phyloP scores from a whole-genome alignment of 2,113 vertebrate species.

The Benthochromis sp. region DNA sequence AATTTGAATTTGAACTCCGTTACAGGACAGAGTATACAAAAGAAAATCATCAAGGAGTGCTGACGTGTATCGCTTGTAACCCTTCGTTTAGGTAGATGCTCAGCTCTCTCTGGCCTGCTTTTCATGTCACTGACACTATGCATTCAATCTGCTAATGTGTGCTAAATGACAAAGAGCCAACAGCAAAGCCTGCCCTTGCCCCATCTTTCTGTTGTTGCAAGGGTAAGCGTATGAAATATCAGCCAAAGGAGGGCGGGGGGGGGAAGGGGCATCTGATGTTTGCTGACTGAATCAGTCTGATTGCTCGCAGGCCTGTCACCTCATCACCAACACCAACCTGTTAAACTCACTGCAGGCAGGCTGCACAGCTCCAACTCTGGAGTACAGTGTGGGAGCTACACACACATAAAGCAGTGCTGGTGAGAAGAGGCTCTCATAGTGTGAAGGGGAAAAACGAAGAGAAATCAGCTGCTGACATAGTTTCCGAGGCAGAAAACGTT shows the following conservation, averaged over 20 bases:
- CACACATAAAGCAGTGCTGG: background rate
- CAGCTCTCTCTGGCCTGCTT: background rate
- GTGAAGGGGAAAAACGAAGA: background rate
- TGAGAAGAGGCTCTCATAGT: background rate
- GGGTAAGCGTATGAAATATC: background rate
- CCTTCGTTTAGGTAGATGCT: background rate
- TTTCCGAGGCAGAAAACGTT: slow-evolving; percentile 30
- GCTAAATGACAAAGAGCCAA: slow-evolving; percentile 42
- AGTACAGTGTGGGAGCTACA: background rate
- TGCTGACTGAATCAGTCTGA: slow-evolving; percentile 25
- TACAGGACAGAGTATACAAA: background rate
- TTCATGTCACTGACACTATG: background rate
- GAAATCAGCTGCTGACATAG: slow-evolving; percentile 29
- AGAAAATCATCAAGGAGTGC: background rate
- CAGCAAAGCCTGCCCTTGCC: slow-evolving; percentile 23
- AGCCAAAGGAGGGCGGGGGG: background rate
- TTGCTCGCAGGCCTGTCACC: slow-evolving; percentile 48
- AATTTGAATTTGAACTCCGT: background rate
- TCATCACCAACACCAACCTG: slow-evolving; percentile 30
- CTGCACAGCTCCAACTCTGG: background rate
- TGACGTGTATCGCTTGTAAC: background rate
- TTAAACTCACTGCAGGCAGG: background rate
- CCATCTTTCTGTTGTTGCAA: background rate
- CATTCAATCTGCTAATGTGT: slow-evolving; percentile 28
- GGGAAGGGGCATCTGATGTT: slow-evolving; percentile 4